These are phyloP conservation scores for Decapterus maruadsi DNA, from an alignment of 2,797 vertebrate genomes.

Conservation along the genomic window DNA sequence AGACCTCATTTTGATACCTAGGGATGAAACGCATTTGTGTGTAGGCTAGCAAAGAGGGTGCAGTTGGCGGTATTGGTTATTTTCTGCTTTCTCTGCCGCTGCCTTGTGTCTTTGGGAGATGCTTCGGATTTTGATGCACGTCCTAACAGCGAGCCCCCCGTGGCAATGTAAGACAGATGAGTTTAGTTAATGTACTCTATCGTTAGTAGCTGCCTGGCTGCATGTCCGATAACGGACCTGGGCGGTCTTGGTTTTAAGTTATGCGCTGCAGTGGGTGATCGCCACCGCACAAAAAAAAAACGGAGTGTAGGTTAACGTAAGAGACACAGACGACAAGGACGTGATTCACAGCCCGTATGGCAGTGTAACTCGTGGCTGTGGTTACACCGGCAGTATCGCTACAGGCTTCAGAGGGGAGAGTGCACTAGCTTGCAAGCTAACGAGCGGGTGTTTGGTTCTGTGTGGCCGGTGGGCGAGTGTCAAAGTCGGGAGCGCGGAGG, in stretches of 20 bases:
- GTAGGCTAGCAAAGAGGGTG: conserved; percentile 45
- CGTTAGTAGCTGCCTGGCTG: conserved; percentile 9
- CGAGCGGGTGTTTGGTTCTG: conserved; percentile 25
- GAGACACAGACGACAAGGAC: conserved; percentile 5
- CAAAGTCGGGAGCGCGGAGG: conserved; percentile 20
- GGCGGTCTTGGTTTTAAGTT: conserved; percentile 50
- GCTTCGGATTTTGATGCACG: conserved; percentile 18
- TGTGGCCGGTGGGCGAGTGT: conserved; percentile 50
- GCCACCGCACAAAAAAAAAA: neutral
- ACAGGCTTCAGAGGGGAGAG: neutral
- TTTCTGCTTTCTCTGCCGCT: conserved; percentile 41
- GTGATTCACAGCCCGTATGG: neutral
- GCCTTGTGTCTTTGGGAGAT: conserved; percentile 8
- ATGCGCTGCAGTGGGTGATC: conserved; percentile 42
- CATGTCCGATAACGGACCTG: conserved; percentile 66
- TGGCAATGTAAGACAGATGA: neutral
- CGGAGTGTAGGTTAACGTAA: conserved; percentile 30
- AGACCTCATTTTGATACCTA: conserved; percentile 24
- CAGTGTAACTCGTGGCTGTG: neutral
- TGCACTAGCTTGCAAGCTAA: conserved; percentile 30
- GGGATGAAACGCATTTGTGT: conserved; percentile 50
- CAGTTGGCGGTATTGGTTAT: conserved; percentile 44
- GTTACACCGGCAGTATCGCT: neutral
- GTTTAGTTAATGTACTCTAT: neutral
- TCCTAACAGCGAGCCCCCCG: conserved; percentile 17